Evolutionary conservation across 2,113 vertebrate species (phyloP).

Genomic region (Coptodon bakossiorum): DNA sequence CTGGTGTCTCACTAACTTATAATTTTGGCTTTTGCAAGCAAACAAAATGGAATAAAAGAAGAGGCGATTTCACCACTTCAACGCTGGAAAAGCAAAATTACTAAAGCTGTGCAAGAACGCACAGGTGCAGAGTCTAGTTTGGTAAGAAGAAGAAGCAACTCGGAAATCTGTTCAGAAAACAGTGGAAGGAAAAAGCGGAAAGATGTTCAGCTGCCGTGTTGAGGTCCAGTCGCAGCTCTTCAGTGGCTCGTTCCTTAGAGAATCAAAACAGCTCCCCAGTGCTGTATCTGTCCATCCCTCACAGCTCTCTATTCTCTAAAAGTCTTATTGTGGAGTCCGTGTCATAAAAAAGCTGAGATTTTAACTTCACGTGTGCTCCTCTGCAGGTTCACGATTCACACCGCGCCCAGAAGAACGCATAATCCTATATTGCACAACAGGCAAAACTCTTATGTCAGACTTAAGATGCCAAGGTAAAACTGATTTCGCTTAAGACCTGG

Average conservation of each 20-base stretch:
- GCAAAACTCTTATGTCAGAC: not conserved
- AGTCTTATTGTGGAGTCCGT: not conserved
- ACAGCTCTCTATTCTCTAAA: not conserved
- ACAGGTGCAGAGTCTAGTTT: not conserved
- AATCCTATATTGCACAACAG: not conserved
- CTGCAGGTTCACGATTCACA: not conserved
- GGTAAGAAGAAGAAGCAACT: not conserved
- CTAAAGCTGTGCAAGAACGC: not conserved
- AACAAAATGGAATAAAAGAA: not conserved
- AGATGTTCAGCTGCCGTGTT: not conserved
- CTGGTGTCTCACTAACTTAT: not conserved
- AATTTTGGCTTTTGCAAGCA: not conserved
- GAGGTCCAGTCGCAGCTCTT: not conserved
- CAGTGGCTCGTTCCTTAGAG: not conserved
- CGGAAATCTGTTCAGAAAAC: not conserved
- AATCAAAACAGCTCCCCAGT: not conserved
- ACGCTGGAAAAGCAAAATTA: not conserved
- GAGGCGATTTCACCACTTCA: not conserved
- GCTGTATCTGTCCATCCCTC: not conserved
- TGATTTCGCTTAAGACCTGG: not conserved
- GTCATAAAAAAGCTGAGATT: not conserved
- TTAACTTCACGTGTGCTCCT: not conserved
- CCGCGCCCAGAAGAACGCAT: not conserved
- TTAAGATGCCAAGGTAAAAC: not conserved
- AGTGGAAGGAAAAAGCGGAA: not conserved